phyloP scores from a whole-genome alignment of 2,888 invertebrate species.

The Dichetophora obliterata region DNA sequence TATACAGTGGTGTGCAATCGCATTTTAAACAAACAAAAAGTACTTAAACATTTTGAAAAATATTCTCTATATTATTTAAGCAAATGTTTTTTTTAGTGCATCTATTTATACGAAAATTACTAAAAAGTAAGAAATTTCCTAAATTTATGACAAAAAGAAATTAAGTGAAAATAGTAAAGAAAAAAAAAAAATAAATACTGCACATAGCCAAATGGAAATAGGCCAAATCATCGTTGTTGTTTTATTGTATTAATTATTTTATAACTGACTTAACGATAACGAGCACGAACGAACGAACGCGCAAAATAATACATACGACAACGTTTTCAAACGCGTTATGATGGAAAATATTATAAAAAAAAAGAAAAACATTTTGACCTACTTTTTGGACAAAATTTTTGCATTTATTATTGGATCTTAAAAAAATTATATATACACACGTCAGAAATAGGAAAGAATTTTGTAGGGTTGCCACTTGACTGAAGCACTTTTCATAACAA shows the following conservation, averaged over 20 bases:
- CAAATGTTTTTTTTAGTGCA: not conserved
- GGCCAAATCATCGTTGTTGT: constrained; percentile 54
- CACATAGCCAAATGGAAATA: constrained; percentile 46
- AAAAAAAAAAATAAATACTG: constrained; percentile 23
- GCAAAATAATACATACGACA: not conserved
- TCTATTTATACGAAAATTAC: not conserved
- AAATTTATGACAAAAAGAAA: not conserved
- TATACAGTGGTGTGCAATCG: constrained; percentile 55
- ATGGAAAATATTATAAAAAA: not conserved
- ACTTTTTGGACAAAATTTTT: constrained; percentile 29
- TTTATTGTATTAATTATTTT: constrained; percentile 22
- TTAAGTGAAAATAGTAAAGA: constrained; percentile 3
- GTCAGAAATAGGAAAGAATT: constrained; percentile 58
- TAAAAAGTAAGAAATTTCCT: not conserved
- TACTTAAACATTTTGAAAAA: constrained; percentile 35
- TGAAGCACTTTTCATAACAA: not conserved
- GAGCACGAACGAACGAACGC: not conserved
- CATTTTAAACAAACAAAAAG: constrained; percentile 46
- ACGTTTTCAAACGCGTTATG: not conserved
- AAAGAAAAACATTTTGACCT: constrained; percentile 12
- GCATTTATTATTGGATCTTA: constrained; percentile 48
- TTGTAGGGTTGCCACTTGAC: constrained; percentile 34
- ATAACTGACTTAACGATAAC: not conserved
- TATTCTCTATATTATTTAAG: constrained; percentile 9
- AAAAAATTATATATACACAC: constrained; percentile 70